Percentiles rank a stretch among this genome's conserved stretches.
phyloP scores from a whole-genome alignment of 2,888 invertebrate genomes.

The Trypoxylon attenuatum region DNA sequence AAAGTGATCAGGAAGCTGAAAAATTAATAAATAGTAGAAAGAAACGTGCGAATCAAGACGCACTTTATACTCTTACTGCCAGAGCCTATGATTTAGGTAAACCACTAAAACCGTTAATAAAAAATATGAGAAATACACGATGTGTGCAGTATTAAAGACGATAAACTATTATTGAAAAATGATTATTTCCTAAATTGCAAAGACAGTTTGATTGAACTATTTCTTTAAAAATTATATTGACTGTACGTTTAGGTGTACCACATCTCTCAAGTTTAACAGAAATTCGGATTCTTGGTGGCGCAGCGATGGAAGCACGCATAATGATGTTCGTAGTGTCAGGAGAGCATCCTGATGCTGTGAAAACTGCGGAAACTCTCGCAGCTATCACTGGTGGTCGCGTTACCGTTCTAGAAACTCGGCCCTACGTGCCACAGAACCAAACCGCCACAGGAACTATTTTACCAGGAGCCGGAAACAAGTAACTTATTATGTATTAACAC shows the following conservation, averaged over 20 bases:
- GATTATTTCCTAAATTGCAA: no score
- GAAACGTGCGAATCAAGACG: constrained; percentile 76
- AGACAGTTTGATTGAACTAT: neutral
- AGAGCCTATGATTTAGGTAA: constrained; percentile 88
- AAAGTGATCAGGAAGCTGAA: neutral
- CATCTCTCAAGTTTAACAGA: constrained; percentile 83
- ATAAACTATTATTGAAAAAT: neutral
- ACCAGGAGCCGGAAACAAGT: constrained; percentile 59
- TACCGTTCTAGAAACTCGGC: constrained; percentile 84
- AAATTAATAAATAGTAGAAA: constrained; percentile 60
- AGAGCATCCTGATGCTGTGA: constrained; percentile 82
- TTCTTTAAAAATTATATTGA: neutral
- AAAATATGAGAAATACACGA: constrained; percentile 36
- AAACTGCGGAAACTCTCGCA: constrained; percentile 85
- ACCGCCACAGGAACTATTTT: constrained; percentile 22
- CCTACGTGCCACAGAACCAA: constrained; percentile 75
- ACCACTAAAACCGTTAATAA: neutral
- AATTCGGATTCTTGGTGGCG: constrained; percentile 78
- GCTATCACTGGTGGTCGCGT: constrained; percentile 88
- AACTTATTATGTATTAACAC: constrained; percentile 18
- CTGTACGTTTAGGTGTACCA: constrained; percentile 86
- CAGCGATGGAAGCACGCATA: constrained; percentile 84
- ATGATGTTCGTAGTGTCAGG: constrained; percentile 90
- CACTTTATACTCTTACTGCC: constrained; percentile 81
- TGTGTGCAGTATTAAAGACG: neutral